Conservation (phyloP, 1,140 invertebrate genomes). For the Proctacanthus coquilletti region DNA sequence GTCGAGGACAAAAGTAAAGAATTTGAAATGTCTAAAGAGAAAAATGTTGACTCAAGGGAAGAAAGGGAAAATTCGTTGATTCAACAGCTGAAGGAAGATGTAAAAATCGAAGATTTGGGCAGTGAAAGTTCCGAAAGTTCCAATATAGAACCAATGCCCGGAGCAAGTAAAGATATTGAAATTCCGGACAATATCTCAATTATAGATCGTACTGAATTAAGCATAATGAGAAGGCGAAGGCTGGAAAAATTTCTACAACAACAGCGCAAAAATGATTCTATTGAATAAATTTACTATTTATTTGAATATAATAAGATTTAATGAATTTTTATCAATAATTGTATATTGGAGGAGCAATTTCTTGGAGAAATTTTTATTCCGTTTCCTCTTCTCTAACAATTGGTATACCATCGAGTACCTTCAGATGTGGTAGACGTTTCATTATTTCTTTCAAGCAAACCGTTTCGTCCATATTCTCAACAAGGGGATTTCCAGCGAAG, state of each 20-base stretch:
- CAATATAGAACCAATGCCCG: conserved; percentile 8
- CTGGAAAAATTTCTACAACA: conserved; percentile 49
- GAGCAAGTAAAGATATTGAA: conserved; percentile 5
- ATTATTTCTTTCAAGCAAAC: conserved; percentile 56
- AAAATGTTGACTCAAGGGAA: background rate
- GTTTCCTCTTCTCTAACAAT: conserved; percentile 40
- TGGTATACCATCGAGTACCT: conserved; percentile 74
- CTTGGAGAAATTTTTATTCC: too few relatives aligned
- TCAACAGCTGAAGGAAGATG: conserved; percentile 11
- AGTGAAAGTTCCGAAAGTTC: conserved; percentile 16
- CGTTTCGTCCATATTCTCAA: conserved; percentile 55
- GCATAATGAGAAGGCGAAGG: conserved; percentile 48
- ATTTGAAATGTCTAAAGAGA: background rate
- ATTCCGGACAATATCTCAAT: conserved; percentile 10
- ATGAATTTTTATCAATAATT: too few relatives aligned
- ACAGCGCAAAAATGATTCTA: too few relatives aligned
- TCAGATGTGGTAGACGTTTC: conserved; percentile 57
- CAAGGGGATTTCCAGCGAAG: conserved; percentile 71
- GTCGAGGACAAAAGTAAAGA: background rate
- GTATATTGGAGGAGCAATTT: too few relatives aligned
- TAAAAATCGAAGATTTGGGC: conserved; percentile 26
- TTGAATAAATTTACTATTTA: too few relatives aligned
- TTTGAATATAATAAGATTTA: too few relatives aligned
- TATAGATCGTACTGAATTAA: conserved; percentile 16
- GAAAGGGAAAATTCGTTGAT: background rate